A percentile compares a stretch with the other conserved stretches of the same genome.
Conservation (phyloP, 2,888 invertebrate genomes). For the Serripes groenlandicus region DNA sequence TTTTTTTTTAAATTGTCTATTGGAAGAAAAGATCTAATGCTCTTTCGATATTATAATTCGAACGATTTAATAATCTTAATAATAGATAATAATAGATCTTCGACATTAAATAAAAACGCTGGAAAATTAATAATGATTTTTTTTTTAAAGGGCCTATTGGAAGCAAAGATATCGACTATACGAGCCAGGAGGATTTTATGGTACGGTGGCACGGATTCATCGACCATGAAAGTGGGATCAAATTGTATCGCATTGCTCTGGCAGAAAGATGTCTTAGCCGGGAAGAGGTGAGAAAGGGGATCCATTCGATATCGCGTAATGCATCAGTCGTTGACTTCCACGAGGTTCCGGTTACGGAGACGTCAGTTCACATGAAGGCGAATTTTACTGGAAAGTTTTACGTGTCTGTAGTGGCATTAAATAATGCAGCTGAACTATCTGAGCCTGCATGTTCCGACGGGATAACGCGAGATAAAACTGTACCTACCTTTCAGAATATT, state of each 20-base stretch:
- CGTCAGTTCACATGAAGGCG: slow-evolving; percentile 24
- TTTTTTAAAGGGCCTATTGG: slow-evolving; percentile 39
- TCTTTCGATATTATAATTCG: too few relatives aligned
- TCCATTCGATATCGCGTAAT: not conserved
- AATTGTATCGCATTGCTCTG: slow-evolving; percentile 61
- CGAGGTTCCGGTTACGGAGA: slow-evolving; percentile 19
- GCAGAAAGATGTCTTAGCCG: slow-evolving; percentile 50
- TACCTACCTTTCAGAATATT: slow-evolving; percentile 63
- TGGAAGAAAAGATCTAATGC: too few relatives aligned
- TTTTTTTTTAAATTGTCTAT: too few relatives aligned
- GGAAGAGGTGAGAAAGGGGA: slow-evolving; percentile 15
- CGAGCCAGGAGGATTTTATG: slow-evolving; percentile 43
- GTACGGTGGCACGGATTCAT: slow-evolving; percentile 72
- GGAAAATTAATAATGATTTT: too few relatives aligned
- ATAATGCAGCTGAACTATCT: slow-evolving; percentile 75
- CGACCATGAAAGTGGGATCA: slow-evolving; percentile 75
- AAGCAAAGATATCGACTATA: slow-evolving; percentile 70
- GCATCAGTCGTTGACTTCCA: not conserved
- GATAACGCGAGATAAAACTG: slow-evolving; percentile 65
- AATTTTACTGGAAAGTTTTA: slow-evolving; percentile 44
- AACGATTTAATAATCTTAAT: too few relatives aligned
- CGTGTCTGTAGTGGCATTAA: slow-evolving; percentile 71
- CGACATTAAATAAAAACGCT: too few relatives aligned
- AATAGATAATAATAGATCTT: too few relatives aligned
- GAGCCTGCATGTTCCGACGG: slow-evolving; percentile 76